phyloP scores from a whole-genome alignment of 2,888 invertebrate species.

The Anthophora plumipes region DNA sequence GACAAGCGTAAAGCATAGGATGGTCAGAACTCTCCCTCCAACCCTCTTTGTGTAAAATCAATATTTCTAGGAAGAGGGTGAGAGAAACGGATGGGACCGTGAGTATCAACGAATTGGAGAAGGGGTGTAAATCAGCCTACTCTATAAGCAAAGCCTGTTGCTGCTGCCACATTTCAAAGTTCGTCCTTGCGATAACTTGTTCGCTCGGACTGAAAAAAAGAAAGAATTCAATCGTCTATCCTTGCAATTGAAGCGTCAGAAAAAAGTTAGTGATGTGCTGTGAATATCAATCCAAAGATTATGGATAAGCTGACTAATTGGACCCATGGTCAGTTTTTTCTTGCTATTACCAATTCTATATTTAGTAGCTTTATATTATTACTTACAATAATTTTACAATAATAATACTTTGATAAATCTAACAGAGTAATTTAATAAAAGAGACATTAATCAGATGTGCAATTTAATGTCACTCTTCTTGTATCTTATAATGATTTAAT shows the following conservation, averaged over 20 bases:
- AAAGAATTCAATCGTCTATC: constrained; percentile 19
- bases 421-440: background rate
- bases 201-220: constrained; percentile 45
- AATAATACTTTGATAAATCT: background rate
- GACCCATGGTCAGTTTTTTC: constrained; percentile 78
- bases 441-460: background rate
- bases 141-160: constrained; percentile 83
- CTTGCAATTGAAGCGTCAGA: constrained; percentile 27
- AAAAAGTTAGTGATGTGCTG: constrained; percentile 80
- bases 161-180: constrained; percentile 77
- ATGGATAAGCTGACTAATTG: constrained; percentile 81
- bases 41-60: constrained; percentile 78
- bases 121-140: constrained; percentile 78
- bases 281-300: constrained; percentile 77
- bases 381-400: background rate
- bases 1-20: constrained; percentile 70
- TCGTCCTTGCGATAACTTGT: constrained; percentile 62
- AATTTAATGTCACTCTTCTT: background rate
- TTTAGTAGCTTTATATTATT: background rate
- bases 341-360: constrained; percentile 2
- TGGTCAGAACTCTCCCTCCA: constrained; percentile 74
- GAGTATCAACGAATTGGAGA: constrained; percentile 45
- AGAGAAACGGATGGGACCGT: constrained; percentile 60
- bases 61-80: constrained; percentile 80
- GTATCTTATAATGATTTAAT: constrained; percentile 3